phyloP scores from a whole-genome alignment of 2,113 vertebrate genomes.

The Eubucco bourcierii region DNA sequence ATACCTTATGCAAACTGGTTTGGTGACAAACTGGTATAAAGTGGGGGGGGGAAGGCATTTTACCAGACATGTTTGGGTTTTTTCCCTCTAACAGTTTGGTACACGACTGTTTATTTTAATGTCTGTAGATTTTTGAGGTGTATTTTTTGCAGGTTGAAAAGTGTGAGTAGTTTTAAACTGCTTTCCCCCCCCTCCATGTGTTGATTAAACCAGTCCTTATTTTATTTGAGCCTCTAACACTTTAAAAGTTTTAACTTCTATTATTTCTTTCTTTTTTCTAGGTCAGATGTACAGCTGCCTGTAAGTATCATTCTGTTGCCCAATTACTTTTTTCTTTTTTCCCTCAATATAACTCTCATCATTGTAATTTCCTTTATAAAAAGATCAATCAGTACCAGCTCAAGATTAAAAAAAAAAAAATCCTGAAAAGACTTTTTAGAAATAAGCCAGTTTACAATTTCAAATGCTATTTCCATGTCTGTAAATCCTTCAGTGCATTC shows the following conservation, averaged over 20 bases:
- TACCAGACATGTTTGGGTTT: neutral
- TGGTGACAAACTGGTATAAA: neutral
- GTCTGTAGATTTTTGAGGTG: neutral
- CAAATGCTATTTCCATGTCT: neutral
- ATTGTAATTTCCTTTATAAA: neutral
- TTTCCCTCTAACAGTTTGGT: neutral
- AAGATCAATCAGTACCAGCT: neutral
- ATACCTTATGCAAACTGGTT: neutral
- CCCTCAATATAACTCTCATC: neutral
- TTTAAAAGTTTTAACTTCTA: conserved; percentile 46
- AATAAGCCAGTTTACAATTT: neutral
- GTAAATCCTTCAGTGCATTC: neutral
- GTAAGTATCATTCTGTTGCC: conserved; percentile 63
- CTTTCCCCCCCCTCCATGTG: neutral
- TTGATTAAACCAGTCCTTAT: neutral
- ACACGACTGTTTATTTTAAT: neutral
- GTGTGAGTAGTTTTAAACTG: neutral
- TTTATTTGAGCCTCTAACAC: conserved; percentile 16
- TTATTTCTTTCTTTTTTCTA: conserved; percentile 61
- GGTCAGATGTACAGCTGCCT: conserved; percentile 49
- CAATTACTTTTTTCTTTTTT: neutral
- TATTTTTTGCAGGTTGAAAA: neutral
- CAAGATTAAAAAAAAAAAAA: neutral
- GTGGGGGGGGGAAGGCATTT: neutral
- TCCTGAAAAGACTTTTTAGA: neutral